These are phyloP conservation scores for Drosophila ustulata DNA, from an alignment of 2,888 invertebrate species.

Conservation along the genomic window DNA sequence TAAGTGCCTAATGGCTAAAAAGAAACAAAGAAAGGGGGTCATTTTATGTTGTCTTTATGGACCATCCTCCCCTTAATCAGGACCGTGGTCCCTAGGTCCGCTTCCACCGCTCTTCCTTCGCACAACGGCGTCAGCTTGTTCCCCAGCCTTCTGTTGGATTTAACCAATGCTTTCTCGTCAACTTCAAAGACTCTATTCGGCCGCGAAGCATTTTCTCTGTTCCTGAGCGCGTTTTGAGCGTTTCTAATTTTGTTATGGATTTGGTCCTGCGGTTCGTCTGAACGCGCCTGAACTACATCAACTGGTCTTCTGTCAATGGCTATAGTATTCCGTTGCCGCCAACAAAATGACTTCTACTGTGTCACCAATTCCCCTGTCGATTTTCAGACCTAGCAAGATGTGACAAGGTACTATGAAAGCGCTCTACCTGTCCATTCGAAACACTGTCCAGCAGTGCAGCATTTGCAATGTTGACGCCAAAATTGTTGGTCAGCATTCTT, in stretches of 20 bases:
- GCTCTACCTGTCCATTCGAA: constrained; percentile 14
- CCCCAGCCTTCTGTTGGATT: constrained; percentile 15
- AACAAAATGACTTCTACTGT: constrained; percentile 18
- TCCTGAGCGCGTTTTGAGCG: constrained; percentile 9
- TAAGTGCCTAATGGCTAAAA: constrained; percentile 8
- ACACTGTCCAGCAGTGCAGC: constrained; percentile 27
- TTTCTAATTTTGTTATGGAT: constrained; percentile 14
- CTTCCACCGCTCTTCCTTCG: constrained; percentile 19
- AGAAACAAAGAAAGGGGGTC: constrained; percentile 8
- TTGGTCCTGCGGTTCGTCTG: constrained; percentile 17
- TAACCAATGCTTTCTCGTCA: constrained; percentile 10
- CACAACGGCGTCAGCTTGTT: constrained; percentile 30
- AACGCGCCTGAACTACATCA: constrained; percentile 12
- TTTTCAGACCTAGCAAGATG: constrained; percentile 5
- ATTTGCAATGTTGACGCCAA: constrained; percentile 25
- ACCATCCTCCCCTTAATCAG: constrained; percentile 28
- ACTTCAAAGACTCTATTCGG: constrained; percentile 28
- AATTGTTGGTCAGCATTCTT: constrained; percentile 21
- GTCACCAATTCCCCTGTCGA: constrained; percentile 12
- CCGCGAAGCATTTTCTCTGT: constrained; percentile 16
- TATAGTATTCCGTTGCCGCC: constrained; percentile 25
- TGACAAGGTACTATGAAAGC: constrained; percentile 11
- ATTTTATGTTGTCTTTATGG: constrained; percentile 28
- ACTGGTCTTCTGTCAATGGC: constrained; percentile 20
- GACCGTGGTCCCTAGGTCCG: constrained; percentile 11